Conservation (phyloP, 2,888 invertebrate species). For the Ephialtes manifestator region DNA sequence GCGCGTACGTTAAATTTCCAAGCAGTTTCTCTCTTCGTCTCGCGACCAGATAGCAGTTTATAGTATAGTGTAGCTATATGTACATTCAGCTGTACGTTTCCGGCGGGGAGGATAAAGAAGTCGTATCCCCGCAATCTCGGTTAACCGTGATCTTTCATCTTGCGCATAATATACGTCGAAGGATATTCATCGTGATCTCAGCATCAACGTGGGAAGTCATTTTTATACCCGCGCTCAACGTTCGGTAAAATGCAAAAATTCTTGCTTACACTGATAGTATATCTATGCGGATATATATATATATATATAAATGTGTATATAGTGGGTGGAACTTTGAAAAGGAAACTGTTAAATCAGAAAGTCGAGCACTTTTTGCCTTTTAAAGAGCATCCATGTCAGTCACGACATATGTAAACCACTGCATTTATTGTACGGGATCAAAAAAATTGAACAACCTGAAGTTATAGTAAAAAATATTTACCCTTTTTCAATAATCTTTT, state of each 20-base stretch:
- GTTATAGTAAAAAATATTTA: too few relatives aligned
- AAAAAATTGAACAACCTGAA: too few relatives aligned
- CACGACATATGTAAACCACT: too few relatives aligned
- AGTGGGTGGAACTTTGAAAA: neutral
- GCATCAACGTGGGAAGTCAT: slow-evolving; percentile 14
- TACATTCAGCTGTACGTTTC: slow-evolving; percentile 28
- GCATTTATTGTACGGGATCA: too few relatives aligned
- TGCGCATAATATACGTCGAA: slow-evolving; percentile 32
- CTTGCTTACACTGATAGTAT: neutral
- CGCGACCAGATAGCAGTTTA: slow-evolving; percentile 16
- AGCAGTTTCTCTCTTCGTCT: slow-evolving; percentile 67
- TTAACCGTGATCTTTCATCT: slow-evolving; percentile 32
- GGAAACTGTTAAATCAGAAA: neutral
- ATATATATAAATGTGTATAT: neutral
- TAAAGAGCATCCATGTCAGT: neutral
- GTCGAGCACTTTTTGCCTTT: neutral
- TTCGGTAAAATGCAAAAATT: slow-evolving; percentile 14
- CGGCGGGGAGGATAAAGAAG: slow-evolving; percentile 20
- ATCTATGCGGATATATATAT: neutral
- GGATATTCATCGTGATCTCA: slow-evolving; percentile 24
- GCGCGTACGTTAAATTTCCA: slow-evolving; percentile 72
- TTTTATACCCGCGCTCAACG: neutral
- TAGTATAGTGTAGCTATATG: neutral
- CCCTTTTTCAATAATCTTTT: too few relatives aligned
- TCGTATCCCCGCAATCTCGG: slow-evolving; percentile 44